Base-by-base conservation (phyloP, 1,140 invertebrate species). In the Drosophila lacteicornis region DNA sequence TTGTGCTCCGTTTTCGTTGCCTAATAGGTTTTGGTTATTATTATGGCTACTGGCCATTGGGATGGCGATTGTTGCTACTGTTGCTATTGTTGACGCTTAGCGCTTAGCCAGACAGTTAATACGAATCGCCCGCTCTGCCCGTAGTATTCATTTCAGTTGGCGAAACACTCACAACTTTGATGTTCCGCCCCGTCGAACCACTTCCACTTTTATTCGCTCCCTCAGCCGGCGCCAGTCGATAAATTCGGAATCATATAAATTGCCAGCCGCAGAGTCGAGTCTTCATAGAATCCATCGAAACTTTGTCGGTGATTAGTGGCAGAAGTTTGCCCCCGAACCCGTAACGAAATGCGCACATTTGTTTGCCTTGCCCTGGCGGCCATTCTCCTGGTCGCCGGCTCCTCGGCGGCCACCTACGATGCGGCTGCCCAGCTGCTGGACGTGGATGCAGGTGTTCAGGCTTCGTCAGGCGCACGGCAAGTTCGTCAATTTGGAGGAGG, bases 11-110 rank as follows among this genome's bases (percentile, higher is more conserved):
- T 51, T 77, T 76, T 55, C 25, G 68, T 75, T 84, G 74, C 63
- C 77, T 78, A 88, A 87, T 88, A 84, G 82, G 84, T 79, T 90
- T 88, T 65, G 63, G 68, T 78, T 88, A 80, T 88, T 88, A 87
- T 87, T 33, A 36, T 53, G n/a, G 78, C 62, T 15, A 67, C 63
- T 58, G 58, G 40, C 30, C 80, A 45, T 38, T 50, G 49, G 19
- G 22, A 30, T 36, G 22, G 50, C 42, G 55, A 40, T 40, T 69
- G 49, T 55, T 69, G 40, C 2, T 68, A 30, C 27, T 73, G 59
- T 62, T 79, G 70, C 66, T 80, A 63, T 74, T 73, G 62, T 17
- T 13, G 53, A 36, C n/a, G 27, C 27, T 30, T 30, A 38, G 45
- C 83, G 79, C 68, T 80, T 83, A 74, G 80, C 49, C 50, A 80